Conservation (phyloP, 2,113 vertebrate species). For the zebrafish (Danio rerio) region DNA sequence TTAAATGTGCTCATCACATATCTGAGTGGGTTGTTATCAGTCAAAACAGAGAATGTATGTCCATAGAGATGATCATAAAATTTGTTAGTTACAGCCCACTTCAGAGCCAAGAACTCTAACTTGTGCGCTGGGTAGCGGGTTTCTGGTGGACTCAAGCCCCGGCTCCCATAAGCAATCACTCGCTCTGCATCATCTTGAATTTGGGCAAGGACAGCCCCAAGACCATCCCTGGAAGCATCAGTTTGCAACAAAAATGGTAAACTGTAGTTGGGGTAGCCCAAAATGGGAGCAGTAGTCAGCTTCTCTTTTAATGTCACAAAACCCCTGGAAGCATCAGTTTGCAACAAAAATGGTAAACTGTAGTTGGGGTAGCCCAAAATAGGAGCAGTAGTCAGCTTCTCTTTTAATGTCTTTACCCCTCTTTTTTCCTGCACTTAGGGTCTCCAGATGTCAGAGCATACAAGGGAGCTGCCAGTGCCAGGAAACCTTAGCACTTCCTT, state of each 20-base stretch:
- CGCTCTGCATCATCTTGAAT: too few species aligned
- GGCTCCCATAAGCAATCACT: background rate
- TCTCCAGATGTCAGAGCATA: background rate
- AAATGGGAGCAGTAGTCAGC: background rate
- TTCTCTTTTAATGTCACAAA: background rate
- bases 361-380: too few species aligned
- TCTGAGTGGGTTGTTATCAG: constrained; percentile 44
- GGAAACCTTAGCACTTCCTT: background rate
- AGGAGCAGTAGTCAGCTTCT: too few species aligned
- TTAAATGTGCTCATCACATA: constrained; percentile 49
- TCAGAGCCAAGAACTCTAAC: constrained; percentile 31
- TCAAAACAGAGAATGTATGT: constrained; percentile 39
- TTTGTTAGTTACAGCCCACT: constrained; percentile 31
- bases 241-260: constrained; percentile 24
- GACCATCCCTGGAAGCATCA: constrained; percentile 11
- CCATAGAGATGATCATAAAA: constrained; percentile 43
- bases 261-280: constrained; percentile 18
- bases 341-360: too few species aligned
- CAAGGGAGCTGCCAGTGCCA: background rate
- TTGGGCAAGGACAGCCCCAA: background rate
- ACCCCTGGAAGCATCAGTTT: too few species aligned
- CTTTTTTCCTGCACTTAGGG: constrained; percentile 4
- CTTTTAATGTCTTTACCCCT: background rate
- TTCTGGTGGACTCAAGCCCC: constrained; percentile 4
- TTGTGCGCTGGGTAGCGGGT: background rate